Evolutionary conservation across 1,140 invertebrate genomes (phyloP).

Genomic region (Meteorus sp.): DNA sequence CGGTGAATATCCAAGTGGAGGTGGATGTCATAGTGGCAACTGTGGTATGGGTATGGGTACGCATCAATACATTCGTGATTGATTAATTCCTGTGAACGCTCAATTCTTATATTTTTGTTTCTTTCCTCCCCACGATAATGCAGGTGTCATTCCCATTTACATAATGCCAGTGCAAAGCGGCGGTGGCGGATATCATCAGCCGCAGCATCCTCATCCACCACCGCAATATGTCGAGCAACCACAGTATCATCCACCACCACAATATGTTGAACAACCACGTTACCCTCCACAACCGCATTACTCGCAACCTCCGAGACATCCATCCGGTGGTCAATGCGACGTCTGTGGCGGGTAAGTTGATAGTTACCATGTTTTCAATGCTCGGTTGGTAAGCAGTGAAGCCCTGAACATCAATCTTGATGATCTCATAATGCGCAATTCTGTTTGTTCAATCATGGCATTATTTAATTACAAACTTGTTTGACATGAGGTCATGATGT

Average conservation of each 20-base stretch:
- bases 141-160: slow-evolving; percentile 30
- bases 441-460: no score
- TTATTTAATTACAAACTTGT: no score
- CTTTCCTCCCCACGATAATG: slow-evolving; percentile 18
- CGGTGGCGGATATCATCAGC: neutral
- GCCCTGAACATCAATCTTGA: no score
- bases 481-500: no score
- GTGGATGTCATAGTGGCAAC: neutral
- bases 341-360: slow-evolving; percentile 25
- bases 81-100: no score
- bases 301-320: no score
- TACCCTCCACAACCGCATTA: slow-evolving; percentile 7
- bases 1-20: slow-evolving; percentile 14
- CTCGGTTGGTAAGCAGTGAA: no score
- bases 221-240: slow-evolving; percentile 17
- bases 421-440: no score
- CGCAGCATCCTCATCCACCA: neutral
- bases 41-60: neutral
- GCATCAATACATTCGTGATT: no score
- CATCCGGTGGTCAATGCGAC: slow-evolving; percentile 17
- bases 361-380: no score
- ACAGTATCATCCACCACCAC: slow-evolving; percentile 6
- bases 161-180: slow-evolving; percentile 30
- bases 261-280: neutral
- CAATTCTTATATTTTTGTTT: slow-evolving; percentile 28